Base-by-base conservation (phyloP, 2,888 invertebrate genomes). In the Gymnocheta viridis region DNA sequence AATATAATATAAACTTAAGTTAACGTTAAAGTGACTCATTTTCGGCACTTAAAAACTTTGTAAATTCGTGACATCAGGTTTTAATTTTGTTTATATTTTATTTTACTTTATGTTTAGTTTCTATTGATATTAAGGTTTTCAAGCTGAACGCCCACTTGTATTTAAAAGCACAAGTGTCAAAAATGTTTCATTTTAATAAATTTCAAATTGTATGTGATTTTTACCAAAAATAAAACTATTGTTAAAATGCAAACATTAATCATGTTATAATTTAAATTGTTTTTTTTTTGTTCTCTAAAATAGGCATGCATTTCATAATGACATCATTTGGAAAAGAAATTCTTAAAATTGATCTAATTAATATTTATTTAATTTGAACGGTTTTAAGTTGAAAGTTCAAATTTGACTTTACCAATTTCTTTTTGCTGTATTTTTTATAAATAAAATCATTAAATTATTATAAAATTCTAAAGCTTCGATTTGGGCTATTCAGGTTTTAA, bases 1-100 rank as follows among this genome's bases (percentile, higher is more conserved):
- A 92, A 86, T 44, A 41, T 54, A 24, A 17, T 44, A 54, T 60
- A 41, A 62, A 62, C 1, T 47, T 17, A 44, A 22, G 12, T n/a
- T n/a, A n/a, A 19, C 22, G 17, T 32, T 0, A 32, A 17, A 32
- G 17, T 29, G 32, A 56, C 10, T 54, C 41, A 38, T 32, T 32
- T 17, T 10, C 24, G 4, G 2, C 2, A 6, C 1, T 7, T 14
- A 0, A 7, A 41, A 27, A 14, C 27, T 32, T 72, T 44, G 14
- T 17, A 29, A 73, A 47, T 19, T 76, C 41, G 44, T 76, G 76
- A 56, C 66, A 76, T 76, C 64, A 76, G 54, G 41, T 74, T 44
- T 32, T 27, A 62, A 73, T 24, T 64, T 44, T 12, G 38, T 38
- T 54, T 12, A 4, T 29, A 51, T 19, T 19, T 32, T 19, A 38